A percentile compares a stretch with the other conserved stretches of the same genome.
phyloP scores from a whole-genome alignment of 2,888 invertebrate species.

The Scaptomyza flava region DNA sequence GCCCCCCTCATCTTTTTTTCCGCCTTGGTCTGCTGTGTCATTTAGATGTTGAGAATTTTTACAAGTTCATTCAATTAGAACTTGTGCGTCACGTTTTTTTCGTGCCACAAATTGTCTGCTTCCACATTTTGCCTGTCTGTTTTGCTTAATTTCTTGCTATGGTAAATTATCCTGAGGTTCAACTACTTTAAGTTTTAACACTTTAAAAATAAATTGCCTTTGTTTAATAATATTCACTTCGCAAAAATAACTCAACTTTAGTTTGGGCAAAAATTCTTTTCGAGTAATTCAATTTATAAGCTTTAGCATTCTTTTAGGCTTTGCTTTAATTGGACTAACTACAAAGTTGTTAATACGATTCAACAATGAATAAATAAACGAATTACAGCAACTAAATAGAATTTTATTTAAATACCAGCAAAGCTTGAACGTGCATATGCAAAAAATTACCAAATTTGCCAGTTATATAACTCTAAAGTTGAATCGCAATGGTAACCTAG shows the following conservation, averaged over 20 bases:
- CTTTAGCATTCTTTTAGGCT: no score
- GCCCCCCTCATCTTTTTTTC: not conserved
- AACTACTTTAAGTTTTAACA: not conserved
- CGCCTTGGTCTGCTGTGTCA: constrained; percentile 41
- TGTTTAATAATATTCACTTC: no score
- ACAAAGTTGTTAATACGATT: not conserved
- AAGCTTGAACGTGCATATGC: not conserved
- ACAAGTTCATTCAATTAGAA: constrained; percentile 78
- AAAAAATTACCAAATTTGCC: no score
- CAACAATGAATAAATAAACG: not conserved
- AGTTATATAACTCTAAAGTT: not conserved
- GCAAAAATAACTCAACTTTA: no score
- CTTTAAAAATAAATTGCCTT: not conserved
- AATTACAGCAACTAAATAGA: not conserved
- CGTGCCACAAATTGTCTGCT: constrained; percentile 31
- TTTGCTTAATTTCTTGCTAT: constrained; percentile 30
- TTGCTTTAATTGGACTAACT: not conserved
- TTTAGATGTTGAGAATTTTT: constrained; percentile 66
- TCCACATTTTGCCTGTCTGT: constrained; percentile 11
- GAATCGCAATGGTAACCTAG: not conserved
- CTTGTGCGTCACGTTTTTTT: constrained; percentile 49
- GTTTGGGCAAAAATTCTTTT: not conserved
- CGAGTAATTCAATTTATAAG: not conserved
- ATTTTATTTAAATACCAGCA: not conserved
- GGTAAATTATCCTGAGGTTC: constrained; percentile 26